These are phyloP conservation scores for Drosophila sp. DNA, from an alignment of 1,140 invertebrate genomes.

Conservation along the genomic window DNA sequence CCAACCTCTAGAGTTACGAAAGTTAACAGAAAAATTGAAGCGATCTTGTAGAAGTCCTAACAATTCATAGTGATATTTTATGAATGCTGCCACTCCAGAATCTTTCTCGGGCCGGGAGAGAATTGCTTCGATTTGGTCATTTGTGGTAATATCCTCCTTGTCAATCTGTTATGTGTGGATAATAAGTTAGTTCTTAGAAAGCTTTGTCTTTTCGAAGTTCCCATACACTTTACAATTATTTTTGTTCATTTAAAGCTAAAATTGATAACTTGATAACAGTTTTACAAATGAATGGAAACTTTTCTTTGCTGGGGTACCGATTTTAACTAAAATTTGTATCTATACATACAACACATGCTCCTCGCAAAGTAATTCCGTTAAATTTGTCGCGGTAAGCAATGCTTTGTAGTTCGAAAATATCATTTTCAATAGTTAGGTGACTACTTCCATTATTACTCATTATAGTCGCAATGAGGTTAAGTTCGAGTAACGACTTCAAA, in stretches of 20 bases:
- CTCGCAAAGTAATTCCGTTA: slow-evolving; percentile 59
- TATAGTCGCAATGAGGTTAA: slow-evolving; percentile 49
- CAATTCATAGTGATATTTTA: slow-evolving; percentile 76
- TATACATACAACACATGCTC: slow-evolving; percentile 68
- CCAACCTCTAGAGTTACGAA: slow-evolving; percentile 79
- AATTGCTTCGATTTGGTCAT: slow-evolving; percentile 62
- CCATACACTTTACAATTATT: too few species aligned
- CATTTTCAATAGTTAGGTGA: slow-evolving; percentile 15
- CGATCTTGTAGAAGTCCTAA: slow-evolving; percentile 57
- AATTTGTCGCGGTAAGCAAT: slow-evolving; percentile 59
- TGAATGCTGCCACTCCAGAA: slow-evolving; percentile 67
- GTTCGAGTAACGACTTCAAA: slow-evolving; percentile 45
- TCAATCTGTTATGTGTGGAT: slow-evolving; percentile 60
- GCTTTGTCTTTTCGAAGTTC: too few species aligned
- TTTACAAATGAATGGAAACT: slow-evolving; percentile 6
- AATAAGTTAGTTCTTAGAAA: background rate
- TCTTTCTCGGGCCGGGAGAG: slow-evolving; percentile 62
- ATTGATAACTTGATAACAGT: background rate
- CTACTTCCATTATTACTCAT: background rate
- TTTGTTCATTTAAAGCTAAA: too few species aligned
- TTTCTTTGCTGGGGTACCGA: background rate
- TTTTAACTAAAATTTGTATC: background rate
- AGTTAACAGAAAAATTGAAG: slow-evolving; percentile 74
- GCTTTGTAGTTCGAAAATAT: slow-evolving; percentile 63
- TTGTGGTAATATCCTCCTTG: slow-evolving; percentile 62